These are phyloP conservation scores for Palythoa heliodiscus DNA, from an alignment of 92 coral and sea anemone species.

Conservation along the genomic window DNA sequence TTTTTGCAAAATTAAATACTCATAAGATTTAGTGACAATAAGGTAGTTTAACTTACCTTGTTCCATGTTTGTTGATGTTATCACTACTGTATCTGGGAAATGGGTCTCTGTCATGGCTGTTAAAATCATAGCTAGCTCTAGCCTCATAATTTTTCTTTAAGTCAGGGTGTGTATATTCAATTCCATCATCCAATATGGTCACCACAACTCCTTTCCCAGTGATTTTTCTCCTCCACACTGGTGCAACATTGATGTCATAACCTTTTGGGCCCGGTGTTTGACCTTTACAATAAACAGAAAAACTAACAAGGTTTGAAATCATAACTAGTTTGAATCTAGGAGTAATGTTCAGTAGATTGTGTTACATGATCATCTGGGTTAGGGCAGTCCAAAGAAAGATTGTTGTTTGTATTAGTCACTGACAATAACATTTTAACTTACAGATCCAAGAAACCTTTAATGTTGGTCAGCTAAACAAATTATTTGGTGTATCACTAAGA, in stretches of 20 bases:
- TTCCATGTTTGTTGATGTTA: constrained; percentile 96
- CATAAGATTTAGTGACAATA: too few species aligned
- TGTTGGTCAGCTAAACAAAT: too few species aligned
- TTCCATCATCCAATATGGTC: constrained; percentile 95
- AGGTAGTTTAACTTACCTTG: constrained; percentile 64
- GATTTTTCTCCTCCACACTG: constrained; percentile 89
- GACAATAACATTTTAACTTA: too few species aligned
- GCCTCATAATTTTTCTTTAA: constrained; percentile 80
- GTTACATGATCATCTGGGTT: too few species aligned
- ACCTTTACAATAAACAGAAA: constrained; percentile 26
- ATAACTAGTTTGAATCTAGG: too few species aligned
- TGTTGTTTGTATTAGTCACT: too few species aligned
- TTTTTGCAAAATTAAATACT: too few species aligned
- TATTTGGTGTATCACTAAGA: too few species aligned
- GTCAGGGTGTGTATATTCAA: constrained; percentile 95
- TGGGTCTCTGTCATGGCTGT: constrained; percentile 84
- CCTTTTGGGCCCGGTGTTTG: constrained; percentile 87
- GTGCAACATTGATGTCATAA: constrained; percentile 91
- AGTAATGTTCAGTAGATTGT: too few species aligned
- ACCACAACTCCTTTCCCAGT: constrained; percentile 95
- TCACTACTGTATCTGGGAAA: constrained; percentile 80
- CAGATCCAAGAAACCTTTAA: too few species aligned
- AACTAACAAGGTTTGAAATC: too few species aligned
- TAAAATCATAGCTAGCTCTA: constrained; percentile 89
- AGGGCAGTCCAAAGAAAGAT: too few species aligned